A percentile compares a stretch with the other conserved stretches of the same genome.
Conservation (phyloP, 2,113 vertebrate genomes). For the Geococcyx californianus region DNA sequence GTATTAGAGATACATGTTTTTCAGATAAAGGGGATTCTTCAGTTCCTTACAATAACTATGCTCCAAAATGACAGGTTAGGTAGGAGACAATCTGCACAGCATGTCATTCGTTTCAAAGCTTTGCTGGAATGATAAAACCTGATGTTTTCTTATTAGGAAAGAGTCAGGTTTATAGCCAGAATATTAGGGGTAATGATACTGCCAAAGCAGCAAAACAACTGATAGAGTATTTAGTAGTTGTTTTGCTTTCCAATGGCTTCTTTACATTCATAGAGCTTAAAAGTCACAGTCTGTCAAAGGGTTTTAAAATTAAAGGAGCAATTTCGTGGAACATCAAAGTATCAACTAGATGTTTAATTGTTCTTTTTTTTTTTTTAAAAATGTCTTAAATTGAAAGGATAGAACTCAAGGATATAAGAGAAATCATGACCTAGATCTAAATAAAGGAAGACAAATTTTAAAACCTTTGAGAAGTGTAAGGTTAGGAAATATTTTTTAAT, state of each 20-base stretch:
- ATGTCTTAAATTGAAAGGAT: background rate
- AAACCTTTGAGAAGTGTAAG: background rate
- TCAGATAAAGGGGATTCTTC: background rate
- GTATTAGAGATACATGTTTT: background rate
- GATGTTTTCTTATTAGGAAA: too few species aligned
- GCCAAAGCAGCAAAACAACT: too few species aligned
- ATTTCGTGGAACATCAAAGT: background rate
- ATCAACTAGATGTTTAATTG: background rate
- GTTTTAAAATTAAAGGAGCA: background rate
- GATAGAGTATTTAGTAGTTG: too few species aligned
- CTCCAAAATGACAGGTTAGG: background rate
- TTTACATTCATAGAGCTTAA: background rate
- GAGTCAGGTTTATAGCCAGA: too few species aligned
- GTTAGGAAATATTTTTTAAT: background rate
- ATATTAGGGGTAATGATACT: too few species aligned
- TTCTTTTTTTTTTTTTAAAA: background rate
- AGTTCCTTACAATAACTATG: background rate
- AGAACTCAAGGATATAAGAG: background rate
- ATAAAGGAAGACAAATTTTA: background rate
- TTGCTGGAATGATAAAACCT: too few species aligned
- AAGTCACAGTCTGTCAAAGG: background rate
- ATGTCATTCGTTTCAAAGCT: background rate
- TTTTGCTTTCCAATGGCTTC: too few species aligned
- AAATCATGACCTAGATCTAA: background rate
- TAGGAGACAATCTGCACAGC: background rate